Percentiles rank a stretch among this genome's conserved stretches.
Evolutionary conservation across 92 coral and sea anemone genomes (phyloP).

Genomic region (Phenganax subtilis): DNA sequence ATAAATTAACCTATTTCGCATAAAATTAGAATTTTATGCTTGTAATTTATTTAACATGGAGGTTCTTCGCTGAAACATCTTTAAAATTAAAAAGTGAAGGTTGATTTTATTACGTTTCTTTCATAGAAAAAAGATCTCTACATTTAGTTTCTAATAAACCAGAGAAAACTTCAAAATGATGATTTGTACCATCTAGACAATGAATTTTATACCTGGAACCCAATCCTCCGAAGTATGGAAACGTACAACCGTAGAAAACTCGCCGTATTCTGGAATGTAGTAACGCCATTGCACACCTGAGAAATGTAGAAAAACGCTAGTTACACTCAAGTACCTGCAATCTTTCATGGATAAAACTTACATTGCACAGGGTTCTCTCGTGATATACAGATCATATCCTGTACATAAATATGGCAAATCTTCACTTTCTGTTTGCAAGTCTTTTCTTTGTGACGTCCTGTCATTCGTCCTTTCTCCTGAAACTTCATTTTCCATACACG

Average conservation of each 20-base stretch:
- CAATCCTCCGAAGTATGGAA: conserved; percentile 59
- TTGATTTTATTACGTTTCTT: not conserved
- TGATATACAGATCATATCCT: conserved; percentile 89
- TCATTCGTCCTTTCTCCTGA: not conserved
- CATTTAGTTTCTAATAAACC: conserved; percentile 68
- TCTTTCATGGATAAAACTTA: conserved; percentile 43
- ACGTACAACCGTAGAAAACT: conserved; percentile 71
- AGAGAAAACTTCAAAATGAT: conserved; percentile 81
- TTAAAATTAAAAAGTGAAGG: not conserved
- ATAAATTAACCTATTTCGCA: not conserved
- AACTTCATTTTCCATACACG: not conserved
- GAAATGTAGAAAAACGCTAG: not conserved
- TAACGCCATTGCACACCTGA: conserved; percentile 97
- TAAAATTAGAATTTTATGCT: not conserved
- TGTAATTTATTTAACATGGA: not conserved
- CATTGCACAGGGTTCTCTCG: conserved; percentile 95
- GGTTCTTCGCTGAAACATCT: too few relatives aligned
- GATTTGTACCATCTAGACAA: conserved; percentile 73
- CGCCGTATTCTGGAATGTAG: conserved; percentile 88
- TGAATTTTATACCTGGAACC: conserved; percentile 79
- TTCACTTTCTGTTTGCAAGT: not conserved
- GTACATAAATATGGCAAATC: conserved; percentile 72
- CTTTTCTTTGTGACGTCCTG: conserved; percentile 19
- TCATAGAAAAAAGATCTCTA: conserved; percentile 18
- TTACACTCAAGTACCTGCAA: not conserved